phyloP scores from a whole-genome alignment of 2,113 vertebrate genomes.

The Natator depressus region DNA sequence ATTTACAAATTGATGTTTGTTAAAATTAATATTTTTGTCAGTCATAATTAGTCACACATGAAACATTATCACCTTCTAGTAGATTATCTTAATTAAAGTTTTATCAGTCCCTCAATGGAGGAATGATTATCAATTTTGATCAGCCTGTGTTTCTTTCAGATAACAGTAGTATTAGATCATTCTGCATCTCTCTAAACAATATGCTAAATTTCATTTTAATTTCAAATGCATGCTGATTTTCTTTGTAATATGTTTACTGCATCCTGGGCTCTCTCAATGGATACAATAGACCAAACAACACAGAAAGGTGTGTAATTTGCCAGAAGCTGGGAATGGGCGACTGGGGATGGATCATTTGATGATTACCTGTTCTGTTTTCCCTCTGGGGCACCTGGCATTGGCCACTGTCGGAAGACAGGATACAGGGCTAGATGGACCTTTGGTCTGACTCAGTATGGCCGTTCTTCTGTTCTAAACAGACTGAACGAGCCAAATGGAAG shows the following conservation, averaged over 20 bases:
- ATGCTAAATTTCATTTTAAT: conserved; percentile 39
- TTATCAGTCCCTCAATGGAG: conserved; percentile 62
- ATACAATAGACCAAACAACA: background rate
- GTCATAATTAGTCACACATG: conserved; percentile 57
- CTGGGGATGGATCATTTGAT: too few species aligned
- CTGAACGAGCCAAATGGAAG: conserved; percentile 45
- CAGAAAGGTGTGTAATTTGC: conserved; percentile 23
- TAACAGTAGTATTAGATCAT: background rate
- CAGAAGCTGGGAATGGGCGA: too few species aligned
- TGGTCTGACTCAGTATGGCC: too few species aligned
- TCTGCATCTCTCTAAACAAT: background rate
- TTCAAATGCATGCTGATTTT: conserved; percentile 30
- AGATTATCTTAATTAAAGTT: conserved; percentile 62
- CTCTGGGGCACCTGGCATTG: too few species aligned
- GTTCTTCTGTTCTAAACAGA: background rate
- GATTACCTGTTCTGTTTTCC: too few species aligned
- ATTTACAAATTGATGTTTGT: conserved; percentile 40
- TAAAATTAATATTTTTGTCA: conserved; percentile 68
- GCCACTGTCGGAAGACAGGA: too few species aligned
- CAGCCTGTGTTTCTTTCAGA: conserved; percentile 10
- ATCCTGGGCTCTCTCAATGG: background rate
- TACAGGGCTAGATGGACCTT: too few species aligned
- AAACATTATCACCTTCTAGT: conserved; percentile 7
- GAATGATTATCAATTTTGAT: conserved; percentile 64
- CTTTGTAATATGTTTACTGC: background rate